Evolutionary conservation across 2,797 vertebrate genomes (phyloP), one percentile per base, ranked within the genome.

Genomic region (Oreochromis grahami): DNA sequence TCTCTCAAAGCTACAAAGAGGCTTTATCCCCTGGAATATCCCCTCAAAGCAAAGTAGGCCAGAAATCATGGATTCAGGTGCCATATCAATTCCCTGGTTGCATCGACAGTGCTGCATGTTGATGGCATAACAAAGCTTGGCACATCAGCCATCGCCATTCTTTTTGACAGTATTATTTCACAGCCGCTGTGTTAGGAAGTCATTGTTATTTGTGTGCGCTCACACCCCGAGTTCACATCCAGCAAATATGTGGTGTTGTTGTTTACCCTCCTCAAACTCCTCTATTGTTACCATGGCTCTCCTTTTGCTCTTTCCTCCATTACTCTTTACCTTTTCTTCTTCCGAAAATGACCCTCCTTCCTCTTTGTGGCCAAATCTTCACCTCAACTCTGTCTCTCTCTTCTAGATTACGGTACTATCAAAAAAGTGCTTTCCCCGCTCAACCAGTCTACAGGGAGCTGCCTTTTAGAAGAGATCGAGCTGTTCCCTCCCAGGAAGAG

Each of bases 361-460:
- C 13, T 80, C 34, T 77, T 58, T 87, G 43, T 91, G 86, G 78
- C 81, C 77, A 26, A 82, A 81, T 80, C 76, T 77, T 85, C 58
- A 41, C 3, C 8, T 7, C 34, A 3, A 6, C 19, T 2, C 58
- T 63, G 4, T 74, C 43, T 81, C 52, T 86, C 84, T 81, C 93
- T 80, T 72, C 29, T 95, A 99, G 98, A 98, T 95, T 98, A 98
- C 2, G 98, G 98, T 12, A 98, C 98, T 77, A 98, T 99, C 93
- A 97, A 98, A 91, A 99, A 99, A 93, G 97, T 99, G 52, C 97
- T 99, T 32, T 98, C 98, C 1, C 98, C 98, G 2, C 85, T 98
- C 92, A 98, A 97, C 91, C 97, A 96, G 91, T 97, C 96, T 79
- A 96, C 94, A 14, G 96, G 97, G 91, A 97, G 97, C 95, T 99